Evolutionary conservation across 2,113 vertebrate genomes (phyloP), one percentile per base, ranked within the genome.

Genomic region (Poecilia latipinna): DNA sequence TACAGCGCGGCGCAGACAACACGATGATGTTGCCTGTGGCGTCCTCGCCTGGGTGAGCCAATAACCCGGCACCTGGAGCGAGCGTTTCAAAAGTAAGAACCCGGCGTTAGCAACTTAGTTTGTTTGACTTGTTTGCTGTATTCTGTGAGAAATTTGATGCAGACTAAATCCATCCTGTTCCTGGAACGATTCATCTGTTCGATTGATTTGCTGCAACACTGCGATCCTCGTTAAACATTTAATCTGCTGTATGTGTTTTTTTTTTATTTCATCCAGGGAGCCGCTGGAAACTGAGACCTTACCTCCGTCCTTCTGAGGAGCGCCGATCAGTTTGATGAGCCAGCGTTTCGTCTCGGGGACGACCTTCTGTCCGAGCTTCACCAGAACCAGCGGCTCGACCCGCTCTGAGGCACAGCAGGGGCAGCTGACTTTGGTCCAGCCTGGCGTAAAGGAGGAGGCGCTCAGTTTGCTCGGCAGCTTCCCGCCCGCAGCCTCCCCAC

Each of bases 31-130:
- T 87, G 24, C 94, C 92, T 6, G 68, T 82, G 71, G 91, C 89
- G 7, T 95, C 95, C 63, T 95, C 95, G 0, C 95, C 95, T 0
- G 94, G 94, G 60, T 95, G 95, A 61, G 93, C 94, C 54, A 95
- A 65, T 28, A 95, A 82, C 0, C 76, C 88, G 51, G 94, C 94
- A 6, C 94, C 95, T 95, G 79, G 33, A 32, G 4, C 1, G 8
- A 31, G 17, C 0, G 4, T 67, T 11, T 31, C 15, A 28, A 2
- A 2, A 33, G 15, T 15, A 3, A 2, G 44, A 48, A 15, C 44
- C 44, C 17, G 1, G 17, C 1, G 17, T 17, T 48, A 19, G 19
- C 44, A 48, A 19, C 17, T 48, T 48, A 19, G 15, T 48, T 48
- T 48, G 44, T 48, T 48, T 48, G 44, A 7, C 44, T 37, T 48